Evolutionary conservation across 2,113 vertebrate genomes (phyloP).

Genomic region (Salminus brasiliensis): DNA sequence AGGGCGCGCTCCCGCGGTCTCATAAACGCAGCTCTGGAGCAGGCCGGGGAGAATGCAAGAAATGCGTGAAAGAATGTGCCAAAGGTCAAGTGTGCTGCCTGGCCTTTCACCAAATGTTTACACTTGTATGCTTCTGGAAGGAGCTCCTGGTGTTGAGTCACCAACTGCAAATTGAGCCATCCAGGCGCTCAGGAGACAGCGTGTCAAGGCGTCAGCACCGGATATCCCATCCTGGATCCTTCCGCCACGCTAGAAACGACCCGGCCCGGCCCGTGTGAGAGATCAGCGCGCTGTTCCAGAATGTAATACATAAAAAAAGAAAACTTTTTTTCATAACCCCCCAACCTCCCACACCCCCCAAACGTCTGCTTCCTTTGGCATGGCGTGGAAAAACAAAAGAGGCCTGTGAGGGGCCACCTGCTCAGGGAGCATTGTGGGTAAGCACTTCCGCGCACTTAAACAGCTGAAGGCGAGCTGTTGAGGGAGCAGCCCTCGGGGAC

Average conservation of each 20-base stretch:
- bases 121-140: conserved; percentile 4
- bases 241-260: background rate
- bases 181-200: background rate
- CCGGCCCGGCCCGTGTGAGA: background rate
- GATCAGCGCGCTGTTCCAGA: conserved; percentile 4
- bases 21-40: conserved; percentile 6
- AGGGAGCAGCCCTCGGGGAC: conserved; percentile 47
- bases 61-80: conserved; percentile 10
- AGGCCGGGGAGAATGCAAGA: conserved; percentile 21
- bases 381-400: conserved; percentile 59
- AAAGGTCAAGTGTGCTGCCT: conserved; percentile 27
- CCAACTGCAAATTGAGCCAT: conserved; percentile 18
- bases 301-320: conserved; percentile 8
- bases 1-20: background rate
- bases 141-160: conserved; percentile 9
- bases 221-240: conserved; percentile 29
- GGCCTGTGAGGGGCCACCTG: conserved; percentile 64
- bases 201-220: conserved; percentile 18
- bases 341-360: background rate
- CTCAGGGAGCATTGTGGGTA: conserved; percentile 65
- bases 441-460: conserved; percentile 65
- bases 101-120: conserved; percentile 30
- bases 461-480: conserved; percentile 63
- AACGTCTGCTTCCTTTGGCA: conserved; percentile 30
- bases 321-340: conserved; percentile 27